Conservation (phyloP, 2,797 vertebrate species). For the Gymnodraco acuticeps region DNA sequence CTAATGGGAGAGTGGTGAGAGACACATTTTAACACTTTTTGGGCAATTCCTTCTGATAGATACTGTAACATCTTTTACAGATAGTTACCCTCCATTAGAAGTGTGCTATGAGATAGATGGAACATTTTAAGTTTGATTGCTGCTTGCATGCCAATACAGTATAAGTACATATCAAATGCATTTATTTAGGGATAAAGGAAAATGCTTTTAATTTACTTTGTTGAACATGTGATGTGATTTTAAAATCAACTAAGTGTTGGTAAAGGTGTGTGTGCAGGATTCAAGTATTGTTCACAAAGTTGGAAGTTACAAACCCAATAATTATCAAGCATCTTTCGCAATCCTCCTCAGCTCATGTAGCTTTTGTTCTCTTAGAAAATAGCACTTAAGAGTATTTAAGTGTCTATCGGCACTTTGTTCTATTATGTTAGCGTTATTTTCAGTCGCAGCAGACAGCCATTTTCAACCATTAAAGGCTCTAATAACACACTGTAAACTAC, state of each 20-base stretch:
- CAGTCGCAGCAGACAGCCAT: background rate
- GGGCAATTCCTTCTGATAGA: background rate
- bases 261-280: too few species aligned
- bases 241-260: too few species aligned
- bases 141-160: background rate
- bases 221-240: background rate
- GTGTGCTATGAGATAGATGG: background rate
- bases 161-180: background rate
- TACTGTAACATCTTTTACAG: background rate
- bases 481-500: too few species aligned
- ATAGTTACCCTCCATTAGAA: background rate
- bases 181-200: background rate
- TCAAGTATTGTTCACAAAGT: too few species aligned
- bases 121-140: background rate
- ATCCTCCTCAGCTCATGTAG: too few species aligned
- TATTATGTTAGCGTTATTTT: too few species aligned
- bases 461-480: too few species aligned
- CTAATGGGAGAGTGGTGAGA: constrained; percentile 84
- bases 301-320: too few species aligned
- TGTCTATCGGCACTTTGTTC: too few species aligned
- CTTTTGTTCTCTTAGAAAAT: too few species aligned
- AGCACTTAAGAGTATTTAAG: too few species aligned
- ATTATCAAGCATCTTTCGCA: too few species aligned
- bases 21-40: constrained; percentile 22
- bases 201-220: background rate